Evolutionary conservation across 2,797 vertebrate genomes (phyloP), one percentile per base, ranked within the genome.

Genomic region (Malacoctenus gilli): DNA sequence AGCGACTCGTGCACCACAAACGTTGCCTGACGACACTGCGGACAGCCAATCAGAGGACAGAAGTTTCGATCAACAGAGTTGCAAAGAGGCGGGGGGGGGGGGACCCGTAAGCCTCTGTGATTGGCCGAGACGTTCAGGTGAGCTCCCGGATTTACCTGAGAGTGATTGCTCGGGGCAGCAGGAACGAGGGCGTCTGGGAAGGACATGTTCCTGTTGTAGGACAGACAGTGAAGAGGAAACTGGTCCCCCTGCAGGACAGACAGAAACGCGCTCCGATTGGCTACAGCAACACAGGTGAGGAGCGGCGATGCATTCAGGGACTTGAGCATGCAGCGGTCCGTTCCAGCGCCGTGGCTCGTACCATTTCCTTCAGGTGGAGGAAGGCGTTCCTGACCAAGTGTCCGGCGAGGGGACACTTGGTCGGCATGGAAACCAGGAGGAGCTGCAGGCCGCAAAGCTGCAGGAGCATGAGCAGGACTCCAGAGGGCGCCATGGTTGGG

Each of bases 391-490:
- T 1, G 10, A 70, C 56, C 10, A 68, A 2, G 0, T 43, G 4
- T 4, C 40, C 59, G 2, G 38, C 8, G 32, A 85, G 13, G 8
- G 0, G 13, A 31, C 83, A 85, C 4, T 9, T 28, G 25, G 20
- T 68, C 0, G 83, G 76, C 35, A 12, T 61, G 22, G 67, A 46
- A 7, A 46, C 50, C 35, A 41, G 51, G 28, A 62, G 43, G 52
- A 70, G 21, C 44, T 72, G 63, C 37, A 83, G 49, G 55, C 59
- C 68, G 55, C 50, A 75, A 32, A 85, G 28, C 4, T 69, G 68
- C 52, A 85, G 50, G 31, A 75, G 2, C 18, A 76, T 0, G 8
- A 80, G 20, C 9, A 72, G 15, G 3, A 64, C 11, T 1, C 31
- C 21, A 1, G 56, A 23, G 0, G 51, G 13, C 0, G 0, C 28